Base-by-base conservation (phyloP, 2,797 vertebrate species). In the Chelon auratus region DNA sequence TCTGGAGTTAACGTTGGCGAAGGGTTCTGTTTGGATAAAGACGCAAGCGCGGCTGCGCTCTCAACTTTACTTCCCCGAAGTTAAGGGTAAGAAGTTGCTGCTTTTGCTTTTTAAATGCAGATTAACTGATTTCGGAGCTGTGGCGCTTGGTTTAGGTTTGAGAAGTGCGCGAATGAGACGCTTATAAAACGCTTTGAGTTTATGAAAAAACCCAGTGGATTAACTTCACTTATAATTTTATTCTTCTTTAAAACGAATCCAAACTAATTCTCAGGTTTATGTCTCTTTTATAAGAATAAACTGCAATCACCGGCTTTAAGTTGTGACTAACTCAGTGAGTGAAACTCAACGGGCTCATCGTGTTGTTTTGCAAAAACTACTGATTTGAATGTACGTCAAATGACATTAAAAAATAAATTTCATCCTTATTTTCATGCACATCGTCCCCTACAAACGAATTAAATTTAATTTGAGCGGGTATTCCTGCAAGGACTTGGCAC, bases 81-180 rank as follows among this genome's bases (percentile, higher is more conserved):
- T 77, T 73, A 52, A 72, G 66, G 91, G 92, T 93, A 91, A 89
- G 90, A 67, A 4, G 48, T 61, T 59, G 3, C 67, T 73, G 24
- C n/a, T 71, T 72, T 52, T 33, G 33, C 5, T 55, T 0, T 42
- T 45, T 14, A 33, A 62, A 55, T n/a, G 39, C 24, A 2, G 18
- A 24, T 26, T 18, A 13, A 5, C 9, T 11, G 15, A 5, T 48
- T 20, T 50, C 62, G 5, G 15, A 36, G 11, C n/a, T 67, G 15
- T 12, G 9, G 10, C 6, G 1, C 20, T 45, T 10, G 11, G 20
- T 36, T 13, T 42, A 0, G 13, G 4, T 20, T 11, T 7, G n/a
- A 40, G 9, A 6, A 18, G 61, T 48, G 71, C 68, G 76, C 67
- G 75, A 85, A 26, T 26, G 24, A 82, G 48, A 75, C 63, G 72